phyloP scores from a whole-genome alignment of 2,888 invertebrate genomes.

The Nephrocerus scutellatus region DNA sequence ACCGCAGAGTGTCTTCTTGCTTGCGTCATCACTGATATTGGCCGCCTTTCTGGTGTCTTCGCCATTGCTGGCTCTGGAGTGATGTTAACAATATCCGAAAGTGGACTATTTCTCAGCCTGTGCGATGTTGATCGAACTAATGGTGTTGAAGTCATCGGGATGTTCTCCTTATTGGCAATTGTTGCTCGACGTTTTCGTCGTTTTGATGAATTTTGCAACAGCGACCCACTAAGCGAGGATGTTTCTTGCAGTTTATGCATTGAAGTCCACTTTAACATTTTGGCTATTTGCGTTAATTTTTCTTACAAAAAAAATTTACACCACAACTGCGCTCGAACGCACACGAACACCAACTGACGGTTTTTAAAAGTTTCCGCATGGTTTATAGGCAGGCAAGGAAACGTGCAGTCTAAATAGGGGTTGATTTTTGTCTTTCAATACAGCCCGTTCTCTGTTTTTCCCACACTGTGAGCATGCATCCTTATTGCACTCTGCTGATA shows the following conservation, averaged over 20 bases:
- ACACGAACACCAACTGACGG: conserved; percentile 16
- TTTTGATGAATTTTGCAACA: conserved; percentile 12
- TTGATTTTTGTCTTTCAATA: too few relatives aligned
- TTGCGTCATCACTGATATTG: background rate
- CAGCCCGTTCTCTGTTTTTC: too few relatives aligned
- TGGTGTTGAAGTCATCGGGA: conserved; percentile 37
- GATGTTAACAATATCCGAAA: conserved; percentile 36
- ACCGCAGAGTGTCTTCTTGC: conserved; percentile 20
- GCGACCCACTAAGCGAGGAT: background rate
- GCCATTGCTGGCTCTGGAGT: conserved; percentile 27
- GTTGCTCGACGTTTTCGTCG: conserved; percentile 35
- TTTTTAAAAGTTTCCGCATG: too few relatives aligned
- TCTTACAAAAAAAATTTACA: background rate
- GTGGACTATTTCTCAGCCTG: conserved; percentile 31
- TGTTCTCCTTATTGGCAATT: conserved; percentile 39
- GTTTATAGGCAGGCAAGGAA: background rate
- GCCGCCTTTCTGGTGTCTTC: conserved; percentile 17
- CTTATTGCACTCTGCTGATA: too few relatives aligned
- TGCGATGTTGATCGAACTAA: conserved; percentile 21
- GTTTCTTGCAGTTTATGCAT: conserved; percentile 30
- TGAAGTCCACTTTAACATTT: conserved; percentile 45
- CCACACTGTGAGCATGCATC: too few relatives aligned
- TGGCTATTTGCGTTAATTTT: too few relatives aligned
- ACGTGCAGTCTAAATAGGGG: background rate
- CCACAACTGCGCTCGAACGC: conserved; percentile 9